phyloP scores from a whole-genome alignment of 2,888 invertebrate genomes.

The Nymphalis urticae region DNA sequence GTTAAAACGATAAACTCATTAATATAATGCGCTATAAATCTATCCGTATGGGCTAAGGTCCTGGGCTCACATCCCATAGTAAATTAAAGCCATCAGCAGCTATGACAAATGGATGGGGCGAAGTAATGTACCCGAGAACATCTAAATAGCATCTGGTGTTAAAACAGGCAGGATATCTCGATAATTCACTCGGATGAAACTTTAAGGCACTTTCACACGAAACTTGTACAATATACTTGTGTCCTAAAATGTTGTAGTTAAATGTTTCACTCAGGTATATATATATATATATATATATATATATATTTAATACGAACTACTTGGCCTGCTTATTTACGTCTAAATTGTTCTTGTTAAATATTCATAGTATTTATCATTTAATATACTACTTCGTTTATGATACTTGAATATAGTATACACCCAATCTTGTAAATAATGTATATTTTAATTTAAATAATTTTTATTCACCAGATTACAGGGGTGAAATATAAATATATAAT shows the following conservation, averaged over 20 bases:
- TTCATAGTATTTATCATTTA: too few species aligned
- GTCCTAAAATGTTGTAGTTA: neutral
- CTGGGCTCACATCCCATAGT: slow-evolving; percentile 48
- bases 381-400: too few species aligned
- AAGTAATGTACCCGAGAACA: slow-evolving; percentile 55
- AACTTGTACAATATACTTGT: slow-evolving; percentile 46
- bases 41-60: slow-evolving; percentile 37
- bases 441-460: too few species aligned
- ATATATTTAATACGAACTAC: too few species aligned
- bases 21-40: slow-evolving; percentile 40
- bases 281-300: too few species aligned
- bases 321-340: too few species aligned
- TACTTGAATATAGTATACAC: too few species aligned
- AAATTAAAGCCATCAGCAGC: slow-evolving; percentile 67
- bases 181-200: slow-evolving; percentile 50
- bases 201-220: slow-evolving; percentile 10
- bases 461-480: too few species aligned
- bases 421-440: too few species aligned
- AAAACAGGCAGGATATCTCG: slow-evolving; percentile 46
- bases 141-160: slow-evolving; percentile 52
- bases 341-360: too few species aligned
- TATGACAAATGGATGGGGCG: slow-evolving; percentile 70
- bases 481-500: too few species aligned
- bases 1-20: slow-evolving; percentile 23
- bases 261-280: neutral